Percentiles rank a stretch among this genome's conserved stretches.
Evolutionary conservation across 2,113 vertebrate genomes (phyloP).

Genomic region (Brachyistius frenatus): DNA sequence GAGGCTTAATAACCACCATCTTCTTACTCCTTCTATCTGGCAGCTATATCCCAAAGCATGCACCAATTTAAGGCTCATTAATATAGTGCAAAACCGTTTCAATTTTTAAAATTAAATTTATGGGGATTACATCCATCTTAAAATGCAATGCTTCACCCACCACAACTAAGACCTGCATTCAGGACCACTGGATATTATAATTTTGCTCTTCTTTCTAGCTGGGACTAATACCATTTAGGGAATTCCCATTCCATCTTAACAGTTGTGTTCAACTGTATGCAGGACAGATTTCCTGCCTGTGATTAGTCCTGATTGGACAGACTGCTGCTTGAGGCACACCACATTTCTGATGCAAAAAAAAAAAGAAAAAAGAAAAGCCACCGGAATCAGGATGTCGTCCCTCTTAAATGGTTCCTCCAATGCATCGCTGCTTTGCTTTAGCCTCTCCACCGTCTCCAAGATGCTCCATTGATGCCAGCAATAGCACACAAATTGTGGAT

Average conservation of each 20-base stretch:
- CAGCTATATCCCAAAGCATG: background rate
- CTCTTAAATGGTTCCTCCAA: background rate
- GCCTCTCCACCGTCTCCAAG: background rate
- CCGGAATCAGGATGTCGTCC: background rate
- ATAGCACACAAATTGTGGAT: background rate
- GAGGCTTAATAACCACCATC: no score
- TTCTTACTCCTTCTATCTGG: background rate
- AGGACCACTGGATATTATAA: background rate
- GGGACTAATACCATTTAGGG: background rate
- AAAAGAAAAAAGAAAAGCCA: background rate
- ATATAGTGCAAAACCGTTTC: no score
- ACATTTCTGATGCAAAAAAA: no score
- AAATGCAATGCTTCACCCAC: background rate
- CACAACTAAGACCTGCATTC: background rate
- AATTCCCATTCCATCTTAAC: background rate
- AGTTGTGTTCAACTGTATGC: no score
- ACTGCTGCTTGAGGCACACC: background rate
- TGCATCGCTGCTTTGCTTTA: background rate
- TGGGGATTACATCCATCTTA: no score
- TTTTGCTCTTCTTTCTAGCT: background rate
- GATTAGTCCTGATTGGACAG: background rate
- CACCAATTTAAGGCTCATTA: background rate
- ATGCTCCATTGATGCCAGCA: background rate
- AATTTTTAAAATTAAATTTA: no score
- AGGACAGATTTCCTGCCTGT: no score